Evolutionary conservation across 2,888 invertebrate genomes (phyloP), one percentile per base, ranked within the genome.

Genomic region (Sussaba pulchella): DNA sequence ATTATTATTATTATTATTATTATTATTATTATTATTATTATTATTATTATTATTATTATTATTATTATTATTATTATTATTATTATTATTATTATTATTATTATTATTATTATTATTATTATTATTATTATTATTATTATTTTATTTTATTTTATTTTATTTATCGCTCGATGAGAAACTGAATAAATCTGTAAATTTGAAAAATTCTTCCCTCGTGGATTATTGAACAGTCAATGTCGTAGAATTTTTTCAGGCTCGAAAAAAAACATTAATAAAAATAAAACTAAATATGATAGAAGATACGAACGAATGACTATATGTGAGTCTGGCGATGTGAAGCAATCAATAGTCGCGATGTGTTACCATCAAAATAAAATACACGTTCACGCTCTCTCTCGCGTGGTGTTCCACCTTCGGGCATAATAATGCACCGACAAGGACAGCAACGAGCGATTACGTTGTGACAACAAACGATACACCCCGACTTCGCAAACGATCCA

Each of bases 261-360:
- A 8, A 43, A 43, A n/a, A 43, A 12, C 21, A 21, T 52, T 19
- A 2, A 19, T 10, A 8, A 21, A 52, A 19, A 21, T 19, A 52
- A 52, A 52, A 12, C 3, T 52, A 12, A 21, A 21, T 52, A 31
- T 31, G 6, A 31, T 2, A 31, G 31, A 6, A 31, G 2, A 31
- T 31, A 31, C n/a, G n/a, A 17, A 14, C 6, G 45, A 47, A 52
- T 24, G 26, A n/a, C n/a, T 31, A 31, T 31, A 6, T 36, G 31
- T 14, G 26, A n/a, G 31, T n/a, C n/a, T n/a, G 10, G 31, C 26
- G 24, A 54, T 26, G 54, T 24, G 26, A 26, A 54, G 14, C n/a
- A n/a, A 57, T 57, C 57, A 31, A 57, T 57, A 57, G 57, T 36
- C 31, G 9, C 36, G 2, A 31, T 17, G 31, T 17, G 57, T 31